Percentiles rank a stretch among this genome's conserved stretches.
Evolutionary conservation across 2,797 vertebrate species (phyloP).

Genomic region (Todus mexicanus): DNA sequence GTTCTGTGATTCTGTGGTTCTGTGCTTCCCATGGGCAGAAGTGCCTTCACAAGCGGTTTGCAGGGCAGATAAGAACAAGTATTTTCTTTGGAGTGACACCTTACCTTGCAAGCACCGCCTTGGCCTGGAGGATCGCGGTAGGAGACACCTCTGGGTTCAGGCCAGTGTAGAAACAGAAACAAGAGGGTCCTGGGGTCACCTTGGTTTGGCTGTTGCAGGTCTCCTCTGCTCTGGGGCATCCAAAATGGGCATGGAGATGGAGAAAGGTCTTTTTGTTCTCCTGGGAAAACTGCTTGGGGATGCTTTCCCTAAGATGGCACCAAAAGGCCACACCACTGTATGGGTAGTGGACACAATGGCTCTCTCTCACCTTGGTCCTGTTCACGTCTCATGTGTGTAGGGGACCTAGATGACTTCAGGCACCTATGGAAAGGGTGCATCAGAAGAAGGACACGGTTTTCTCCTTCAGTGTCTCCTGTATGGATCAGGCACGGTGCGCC

Average conservation of each 20-base stretch:
- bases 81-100: background rate
- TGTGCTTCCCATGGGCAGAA: background rate
- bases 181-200: background rate
- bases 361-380: background rate
- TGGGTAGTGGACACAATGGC: fast-evolving
- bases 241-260: background rate
- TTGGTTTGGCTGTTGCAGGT: background rate
- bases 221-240: background rate
- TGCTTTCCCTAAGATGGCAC: background rate
- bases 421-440: background rate
- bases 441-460: background rate
- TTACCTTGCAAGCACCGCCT: background rate
- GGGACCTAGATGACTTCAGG: background rate
- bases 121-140: background rate
- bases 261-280: background rate
- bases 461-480: background rate
- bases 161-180: background rate
- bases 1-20: too few relatives aligned
- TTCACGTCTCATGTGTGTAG: fast-evolving
- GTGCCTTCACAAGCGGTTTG: background rate
- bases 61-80: background rate
- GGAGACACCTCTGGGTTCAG: background rate
- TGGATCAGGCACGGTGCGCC: background rate
- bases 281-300: background rate
- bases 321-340: fast-evolving